Evolutionary conservation across 1,140 invertebrate species (phyloP), one percentile per base, ranked within the genome.

Genomic region (Triops cancriformis): DNA sequence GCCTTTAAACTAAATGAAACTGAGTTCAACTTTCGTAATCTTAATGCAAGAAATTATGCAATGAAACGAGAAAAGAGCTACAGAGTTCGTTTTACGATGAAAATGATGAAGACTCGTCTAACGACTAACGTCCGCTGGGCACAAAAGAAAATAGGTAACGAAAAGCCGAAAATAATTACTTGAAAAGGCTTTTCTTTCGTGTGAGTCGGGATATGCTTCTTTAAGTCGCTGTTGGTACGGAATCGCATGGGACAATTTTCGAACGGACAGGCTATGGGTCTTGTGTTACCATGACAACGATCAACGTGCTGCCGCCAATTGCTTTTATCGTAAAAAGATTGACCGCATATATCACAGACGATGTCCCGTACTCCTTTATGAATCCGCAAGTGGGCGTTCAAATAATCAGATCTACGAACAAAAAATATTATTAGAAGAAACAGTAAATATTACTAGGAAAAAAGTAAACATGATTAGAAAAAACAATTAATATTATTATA

Each of bases 181-280:
- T 78, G 77, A 42, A 77, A 80, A 42, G 77, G 64, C 72, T 80
- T 80, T 45, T 80, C 78, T 51, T 75, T 73, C 3, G 79, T 80
- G 45, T 80, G 79, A 14, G 74, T 77, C 9, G 73, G 72, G 79
- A 86, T 85, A 79, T 91, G 90, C 83, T 86, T 88, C 18, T 87
- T 81, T 81, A 88, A 73, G 26, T 78, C 77, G 11, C 72, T 64
- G 7, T 64, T 64, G 23, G 51, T 64, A 0, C 51, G 51, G 14
- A 64, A 64, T 64, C 51, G 51, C 51, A 64, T 64, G 4, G 51
- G 51, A 23, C 51, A 64, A 14, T 64, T 64, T 64, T 64, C 51
- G n/a, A 64, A 64, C 14, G 51, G 51, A 64, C 51, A 64, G 18
- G 51, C 18, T 12, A 64, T 64, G 23, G 51, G 51, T 6, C 51